phyloP scores from a whole-genome alignment of 1,140 invertebrate genomes.

The Scaptomyza montana region DNA sequence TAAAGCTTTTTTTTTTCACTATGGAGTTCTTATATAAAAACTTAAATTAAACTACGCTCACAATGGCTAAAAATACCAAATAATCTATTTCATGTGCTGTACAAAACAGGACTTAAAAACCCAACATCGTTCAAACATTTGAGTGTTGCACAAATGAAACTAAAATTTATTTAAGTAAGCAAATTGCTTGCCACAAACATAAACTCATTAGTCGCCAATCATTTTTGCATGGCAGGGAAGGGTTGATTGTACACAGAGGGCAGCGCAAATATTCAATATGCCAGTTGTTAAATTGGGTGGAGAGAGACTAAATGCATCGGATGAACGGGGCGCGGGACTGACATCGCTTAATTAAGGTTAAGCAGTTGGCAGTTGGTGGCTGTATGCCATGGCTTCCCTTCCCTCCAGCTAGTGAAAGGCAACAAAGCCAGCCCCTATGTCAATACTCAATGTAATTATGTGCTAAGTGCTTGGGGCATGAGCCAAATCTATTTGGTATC shows the following conservation, averaged over 20 bases:
- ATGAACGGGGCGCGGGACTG: slow-evolving; percentile 16
- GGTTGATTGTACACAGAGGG: background rate
- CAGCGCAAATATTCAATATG: slow-evolving; percentile 47
- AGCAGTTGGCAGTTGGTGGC: slow-evolving; percentile 25
- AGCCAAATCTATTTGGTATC: slow-evolving; percentile 32
- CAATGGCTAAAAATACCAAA: background rate
- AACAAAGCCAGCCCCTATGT: slow-evolving; percentile 2
- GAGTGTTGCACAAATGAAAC: slow-evolving; percentile 8
- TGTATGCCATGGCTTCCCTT: slow-evolving; percentile 11
- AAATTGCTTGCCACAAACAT: slow-evolving; percentile 46
- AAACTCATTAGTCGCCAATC: slow-evolving; percentile 49
- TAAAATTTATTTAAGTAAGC: slow-evolving; percentile 34
- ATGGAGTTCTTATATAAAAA: too few relatives aligned
- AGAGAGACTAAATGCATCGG: slow-evolving; percentile 16
- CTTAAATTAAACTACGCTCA: background rate
- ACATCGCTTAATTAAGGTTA: slow-evolving; percentile 50
- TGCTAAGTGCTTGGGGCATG: slow-evolving; percentile 44
- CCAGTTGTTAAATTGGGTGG: background rate
- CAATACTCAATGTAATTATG: slow-evolving; percentile 50
- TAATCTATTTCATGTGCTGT: background rate
- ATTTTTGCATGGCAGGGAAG: slow-evolving; percentile 3
- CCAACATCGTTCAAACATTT: slow-evolving; percentile 20
- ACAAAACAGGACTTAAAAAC: background rate
- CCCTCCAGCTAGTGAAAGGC: background rate
- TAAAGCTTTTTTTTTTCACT: too few relatives aligned